Percentiles rank a stretch among this genome's conserved stretches.
These are phyloP conservation scores for Itoplectis maculator DNA, from an alignment of 2,888 invertebrate genomes.

Conservation along the genomic window DNA sequence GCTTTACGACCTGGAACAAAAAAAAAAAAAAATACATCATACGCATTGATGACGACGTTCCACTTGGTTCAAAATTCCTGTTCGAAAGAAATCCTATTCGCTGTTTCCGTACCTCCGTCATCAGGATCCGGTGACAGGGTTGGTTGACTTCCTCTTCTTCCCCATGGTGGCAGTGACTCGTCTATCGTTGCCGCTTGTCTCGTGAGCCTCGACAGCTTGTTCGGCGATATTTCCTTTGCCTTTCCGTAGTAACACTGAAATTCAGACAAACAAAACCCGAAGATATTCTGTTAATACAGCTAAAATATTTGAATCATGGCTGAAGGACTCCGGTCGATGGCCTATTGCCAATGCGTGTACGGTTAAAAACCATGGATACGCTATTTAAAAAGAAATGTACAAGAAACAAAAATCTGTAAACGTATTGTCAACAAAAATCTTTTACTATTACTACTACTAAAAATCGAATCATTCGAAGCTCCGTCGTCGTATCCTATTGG, in stretches of 20 bases:
- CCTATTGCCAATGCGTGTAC: too few species aligned
- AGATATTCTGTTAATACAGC: too few species aligned
- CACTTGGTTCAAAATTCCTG: not conserved
- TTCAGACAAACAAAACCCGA: conserved; percentile 8
- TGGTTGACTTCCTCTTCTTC: conserved; percentile 93
- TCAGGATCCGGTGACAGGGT: conserved; percentile 92
- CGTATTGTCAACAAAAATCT: too few species aligned
- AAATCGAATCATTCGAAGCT: too few species aligned
- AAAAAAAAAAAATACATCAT: too few species aligned
- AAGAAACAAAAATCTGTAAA: too few species aligned
- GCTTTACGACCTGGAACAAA: conserved; percentile 90
- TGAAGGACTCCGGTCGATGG: too few species aligned
- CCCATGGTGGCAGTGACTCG: conserved; percentile 91
- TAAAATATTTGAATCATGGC: not conserved
- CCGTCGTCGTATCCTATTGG: too few species aligned
- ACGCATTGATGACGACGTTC: too few species aligned
- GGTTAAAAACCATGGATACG: too few species aligned
- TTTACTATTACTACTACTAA: too few species aligned
- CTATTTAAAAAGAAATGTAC: too few species aligned
- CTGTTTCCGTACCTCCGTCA: conserved; percentile 84
- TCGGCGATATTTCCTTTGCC: conserved; percentile 81
- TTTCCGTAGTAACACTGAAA: conserved; percentile 81
- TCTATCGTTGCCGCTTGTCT: conserved; percentile 96
- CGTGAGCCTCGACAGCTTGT: conserved; percentile 89
- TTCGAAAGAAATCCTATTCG: not conserved